Percentiles rank a stretch among this genome's conserved stretches.
Evolutionary conservation across 37 sponge, comb jelly and placozoan genomes (phyloP).

Genomic region (Mnemiopsis leidyi): DNA sequence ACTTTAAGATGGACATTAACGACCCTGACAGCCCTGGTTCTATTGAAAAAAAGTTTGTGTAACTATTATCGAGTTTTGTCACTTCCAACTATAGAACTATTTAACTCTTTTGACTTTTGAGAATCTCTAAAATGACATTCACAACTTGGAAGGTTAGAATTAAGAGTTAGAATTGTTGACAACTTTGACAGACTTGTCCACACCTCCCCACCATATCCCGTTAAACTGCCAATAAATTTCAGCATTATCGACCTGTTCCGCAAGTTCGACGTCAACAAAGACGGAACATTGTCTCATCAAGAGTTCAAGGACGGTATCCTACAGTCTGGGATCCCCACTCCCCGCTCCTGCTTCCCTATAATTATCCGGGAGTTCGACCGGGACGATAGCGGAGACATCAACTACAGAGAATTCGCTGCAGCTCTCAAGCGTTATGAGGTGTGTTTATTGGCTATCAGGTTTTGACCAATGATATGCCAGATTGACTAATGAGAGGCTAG

Average conservation of each 20-base stretch:
- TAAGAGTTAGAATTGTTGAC: too few species aligned
- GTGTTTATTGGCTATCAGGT: neutral
- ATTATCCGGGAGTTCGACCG: constrained; percentile 38
- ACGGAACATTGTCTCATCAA: constrained; percentile 77
- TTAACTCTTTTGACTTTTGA: too few species aligned
- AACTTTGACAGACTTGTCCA: neutral
- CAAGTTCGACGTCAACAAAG: constrained; percentile 77
- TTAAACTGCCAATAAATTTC: neutral
- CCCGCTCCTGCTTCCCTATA: constrained; percentile 38
- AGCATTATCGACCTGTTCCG: constrained; percentile 78
- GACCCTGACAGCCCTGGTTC: neutral
- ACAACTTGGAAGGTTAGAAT: neutral
- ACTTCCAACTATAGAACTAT: too few species aligned
- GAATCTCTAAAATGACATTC: neutral
- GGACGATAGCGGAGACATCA: constrained; percentile 36
- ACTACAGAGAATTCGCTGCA: constrained; percentile 53
- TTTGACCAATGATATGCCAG: too few species aligned
- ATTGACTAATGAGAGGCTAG: too few species aligned
- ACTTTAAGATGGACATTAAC: constrained; percentile 2
- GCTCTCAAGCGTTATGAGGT: constrained; percentile 45
- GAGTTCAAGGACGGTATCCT: constrained; percentile 78
- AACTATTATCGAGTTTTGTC: too few species aligned
- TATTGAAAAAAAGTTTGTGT: constrained; percentile 11
- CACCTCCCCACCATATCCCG: neutral
- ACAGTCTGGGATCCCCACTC: constrained; percentile 25